Evolutionary conservation across 2,888 invertebrate genomes (phyloP), one percentile per base, ranked within the genome.

Genomic region (Stenotaenia linearis): DNA sequence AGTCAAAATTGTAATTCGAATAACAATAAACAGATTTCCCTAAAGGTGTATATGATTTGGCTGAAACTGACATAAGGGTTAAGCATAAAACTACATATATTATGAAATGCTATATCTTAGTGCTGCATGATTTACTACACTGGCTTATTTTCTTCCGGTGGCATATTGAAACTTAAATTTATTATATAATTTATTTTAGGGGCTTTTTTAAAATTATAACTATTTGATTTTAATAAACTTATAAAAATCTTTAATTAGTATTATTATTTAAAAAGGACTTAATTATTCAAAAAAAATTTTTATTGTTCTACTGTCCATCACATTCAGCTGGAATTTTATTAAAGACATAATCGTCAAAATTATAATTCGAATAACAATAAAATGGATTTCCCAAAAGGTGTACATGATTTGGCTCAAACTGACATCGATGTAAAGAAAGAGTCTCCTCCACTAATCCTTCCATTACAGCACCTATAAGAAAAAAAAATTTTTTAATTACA

Each of bases 331-430:
- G 1, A 75, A 18, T 9, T 37, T 21, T 35, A 30, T n/a, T 7
- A 18, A 10, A n/a, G 28, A 78, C 25, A 28, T 32, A 61, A 21
- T 78, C 79, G 85, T 92, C 91, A 81, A 93, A 88, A 86, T 92
- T 88, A 87, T 94, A 97, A 88, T 97, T 97, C 74, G 95, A 90
- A 87, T 91, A 98, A 87, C 96, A 96, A 76, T 90, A 90, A 88
- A 98, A 98, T 86, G 95, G 94, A 88, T 98, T 98, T 0, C 93
- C 95, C 84, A 98, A 89, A 87, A 96, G 96, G 83, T 94, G 95
- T 83, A 91, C 90, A 86, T 98, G 98, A 79, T 89, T 89, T 0
- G 97, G 97, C 83, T 89, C 87, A 86, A 95, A 97, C 7, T 85
- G 84, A 82, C 91, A 92, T 84, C 90, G 89, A 61, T 89, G 89